Base-by-base conservation (phyloP, 2,888 invertebrate species). In the Melanargia galathea region DNA sequence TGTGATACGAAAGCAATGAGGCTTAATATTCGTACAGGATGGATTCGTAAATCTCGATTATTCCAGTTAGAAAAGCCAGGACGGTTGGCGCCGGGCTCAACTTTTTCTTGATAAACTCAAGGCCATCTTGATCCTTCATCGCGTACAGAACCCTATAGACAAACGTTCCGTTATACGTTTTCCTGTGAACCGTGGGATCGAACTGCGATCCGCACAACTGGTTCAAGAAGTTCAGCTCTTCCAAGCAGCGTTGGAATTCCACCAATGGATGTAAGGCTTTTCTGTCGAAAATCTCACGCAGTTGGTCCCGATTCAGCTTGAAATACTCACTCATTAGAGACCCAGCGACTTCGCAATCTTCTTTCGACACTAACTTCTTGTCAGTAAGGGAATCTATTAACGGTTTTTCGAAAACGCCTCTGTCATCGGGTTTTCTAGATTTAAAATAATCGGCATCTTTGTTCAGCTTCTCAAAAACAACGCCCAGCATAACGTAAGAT, bases 161-260 rank as follows among this genome's bases (percentile, higher is more conserved):
- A 60, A 81, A 76, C 0, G 77, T 78, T 1, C 73, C 81, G 52
- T 79, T 81, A 40, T 73, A 79, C 0, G 73, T 68, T 56, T 65
- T 75, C 18, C 71, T 71, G 51, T 77, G 80, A 3, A 64, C 48
- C 0, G 75, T 75, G 0, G 70, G 60, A 48, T 58, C 30, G 60
- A 68, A 79, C 0, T 76, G 69, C 2, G 57, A 62, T 0, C 80
- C 82, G 62, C 83, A 83, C 2, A 83, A 46, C 5, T 33, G 66
- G 45, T 83, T 83, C 57, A 83, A 70, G 63, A 74, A 58, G 68
- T 83, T 81, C 48, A 83, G 56, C 2, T 78, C 73, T 4, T 68
- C 18, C 1, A 83, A 60, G 57, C 80, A 80, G 46, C 71, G 73
- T 24, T 81, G 75, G 10, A 81, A 75, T 54, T 81, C 76, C 0